These are phyloP conservation scores for Notiomystis cincta DNA, from an alignment of 2,113 vertebrate genomes.

Conservation along the genomic window DNA sequence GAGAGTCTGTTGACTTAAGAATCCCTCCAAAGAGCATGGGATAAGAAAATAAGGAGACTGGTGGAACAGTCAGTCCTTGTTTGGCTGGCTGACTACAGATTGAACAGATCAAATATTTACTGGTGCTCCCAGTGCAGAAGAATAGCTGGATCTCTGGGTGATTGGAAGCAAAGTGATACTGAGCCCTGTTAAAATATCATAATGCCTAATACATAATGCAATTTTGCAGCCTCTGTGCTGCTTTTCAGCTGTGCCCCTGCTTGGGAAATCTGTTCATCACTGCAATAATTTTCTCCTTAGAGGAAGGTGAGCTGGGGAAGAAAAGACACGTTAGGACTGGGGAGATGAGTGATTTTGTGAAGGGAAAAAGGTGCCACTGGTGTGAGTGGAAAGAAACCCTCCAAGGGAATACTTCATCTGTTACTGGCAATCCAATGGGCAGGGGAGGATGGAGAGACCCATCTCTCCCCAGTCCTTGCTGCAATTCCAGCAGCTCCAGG, in stretches of 20 bases:
- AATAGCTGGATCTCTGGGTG: slow-evolving; percentile 25
- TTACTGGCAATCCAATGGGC: neutral
- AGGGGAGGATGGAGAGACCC: neutral
- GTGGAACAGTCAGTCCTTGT: slow-evolving; percentile 37
- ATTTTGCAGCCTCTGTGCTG: neutral
- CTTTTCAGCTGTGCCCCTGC: neutral
- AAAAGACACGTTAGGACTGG: neutral
- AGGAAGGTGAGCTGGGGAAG: neutral
- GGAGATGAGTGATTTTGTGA: neutral
- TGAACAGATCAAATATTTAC: slow-evolving; percentile 59
- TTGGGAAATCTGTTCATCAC: slow-evolving; percentile 2
- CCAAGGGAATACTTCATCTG: neutral
- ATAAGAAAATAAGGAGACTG: slow-evolving; percentile 44
- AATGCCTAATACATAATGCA: slow-evolving; percentile 37
- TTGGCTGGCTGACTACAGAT: slow-evolving; percentile 15
- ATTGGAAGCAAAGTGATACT: slow-evolving; percentile 5
- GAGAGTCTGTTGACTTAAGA: slow-evolving; percentile 24
- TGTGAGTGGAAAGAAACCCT: neutral
- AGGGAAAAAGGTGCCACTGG: neutral
- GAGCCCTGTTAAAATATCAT: slow-evolving; percentile 19
- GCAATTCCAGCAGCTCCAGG: neutral
- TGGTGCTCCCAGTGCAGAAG: slow-evolving; percentile 1
- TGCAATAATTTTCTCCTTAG: neutral
- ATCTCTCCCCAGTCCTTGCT: neutral
- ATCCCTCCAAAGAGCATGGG: slow-evolving; percentile 26